Percentiles rank a stretch among this genome's conserved stretches.
Evolutionary conservation across 2,888 invertebrate genomes (phyloP).

Genomic region (Pocota personata): DNA sequence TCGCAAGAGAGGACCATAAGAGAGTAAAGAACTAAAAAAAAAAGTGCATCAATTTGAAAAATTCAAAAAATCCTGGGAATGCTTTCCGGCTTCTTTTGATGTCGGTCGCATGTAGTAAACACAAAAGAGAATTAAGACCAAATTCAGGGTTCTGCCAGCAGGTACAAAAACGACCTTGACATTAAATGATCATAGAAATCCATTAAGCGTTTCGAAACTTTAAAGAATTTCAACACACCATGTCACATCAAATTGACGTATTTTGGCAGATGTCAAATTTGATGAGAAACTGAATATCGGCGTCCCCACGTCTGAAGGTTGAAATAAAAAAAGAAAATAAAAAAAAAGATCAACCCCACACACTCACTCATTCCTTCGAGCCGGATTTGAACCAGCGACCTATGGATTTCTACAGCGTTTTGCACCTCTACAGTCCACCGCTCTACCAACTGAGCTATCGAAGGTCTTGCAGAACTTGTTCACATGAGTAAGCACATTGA

Average conservation of each 20-base stretch:
- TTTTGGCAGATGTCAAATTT: background rate
- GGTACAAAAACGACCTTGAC: conserved; percentile 45
- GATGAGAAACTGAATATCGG: background rate
- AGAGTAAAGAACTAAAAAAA: background rate
- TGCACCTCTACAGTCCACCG: conserved; percentile 77
- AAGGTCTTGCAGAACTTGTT: conserved; percentile 64
- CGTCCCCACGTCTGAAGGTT: background rate
- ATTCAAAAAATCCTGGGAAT: conserved; percentile 28
- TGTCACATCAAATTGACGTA: background rate
- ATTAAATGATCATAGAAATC: conserved; percentile 18
- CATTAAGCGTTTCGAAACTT: conserved; percentile 8
- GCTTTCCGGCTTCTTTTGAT: conserved; percentile 70
- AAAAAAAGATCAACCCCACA: conserved; percentile 5
- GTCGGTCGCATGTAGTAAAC: conserved; percentile 33
- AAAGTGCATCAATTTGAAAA: conserved; percentile 26
- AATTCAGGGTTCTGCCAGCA: conserved; percentile 35
- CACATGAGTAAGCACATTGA: conserved; percentile 6
- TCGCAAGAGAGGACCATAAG: background rate
- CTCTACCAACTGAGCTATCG: conserved; percentile 78
- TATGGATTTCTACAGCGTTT: conserved; percentile 83
- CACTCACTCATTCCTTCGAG: conserved; percentile 84
- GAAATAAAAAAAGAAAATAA: background rate
- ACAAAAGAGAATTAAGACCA: conserved; percentile 30
- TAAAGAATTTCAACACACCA: background rate
- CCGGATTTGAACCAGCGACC: conserved; percentile 89